A percentile compares a stretch with the other conserved stretches of the same genome.
These are phyloP conservation scores for Dryobota labecula DNA, from an alignment of 2,888 invertebrate genomes.

Conservation along the genomic window DNA sequence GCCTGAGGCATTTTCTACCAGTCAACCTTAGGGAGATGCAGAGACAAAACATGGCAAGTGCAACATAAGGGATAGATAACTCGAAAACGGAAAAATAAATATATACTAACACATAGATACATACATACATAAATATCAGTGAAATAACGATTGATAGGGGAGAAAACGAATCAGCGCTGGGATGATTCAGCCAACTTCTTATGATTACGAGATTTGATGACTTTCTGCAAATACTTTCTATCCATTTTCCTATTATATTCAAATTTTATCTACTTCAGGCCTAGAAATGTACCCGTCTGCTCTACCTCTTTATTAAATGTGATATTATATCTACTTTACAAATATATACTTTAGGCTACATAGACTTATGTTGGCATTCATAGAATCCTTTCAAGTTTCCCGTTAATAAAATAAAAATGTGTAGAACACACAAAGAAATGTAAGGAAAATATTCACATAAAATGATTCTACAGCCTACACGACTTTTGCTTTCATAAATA, in stretches of 20 bases:
- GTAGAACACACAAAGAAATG: slow-evolving; percentile 2
- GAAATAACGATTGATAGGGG: too few relatives aligned
- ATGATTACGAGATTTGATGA: too few relatives aligned
- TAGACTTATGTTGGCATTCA: background rate
- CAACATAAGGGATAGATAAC: too few relatives aligned
- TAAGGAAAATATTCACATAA: slow-evolving; percentile 19
- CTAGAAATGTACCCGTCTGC: background rate
- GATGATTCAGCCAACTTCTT: too few relatives aligned
- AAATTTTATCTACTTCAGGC: background rate
- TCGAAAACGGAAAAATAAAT: too few relatives aligned
- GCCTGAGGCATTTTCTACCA: too few relatives aligned
- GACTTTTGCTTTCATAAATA: slow-evolving; percentile 14
- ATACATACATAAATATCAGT: too few relatives aligned
- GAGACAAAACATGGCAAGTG: too few relatives aligned
- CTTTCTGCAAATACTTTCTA: background rate
- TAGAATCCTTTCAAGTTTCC: slow-evolving; percentile 8
- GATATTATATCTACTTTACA: background rate
- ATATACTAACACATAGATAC: too few relatives aligned
- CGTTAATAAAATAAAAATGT: slow-evolving; percentile 20
- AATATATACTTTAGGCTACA: slow-evolving; percentile 7
- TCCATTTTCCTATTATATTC: background rate
- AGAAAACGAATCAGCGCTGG: too few relatives aligned
- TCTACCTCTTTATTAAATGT: background rate
- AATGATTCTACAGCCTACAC: slow-evolving; percentile 18
- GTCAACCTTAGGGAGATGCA: too few relatives aligned